Evolutionary conservation across 2,797 vertebrate species (phyloP), one percentile per base, ranked within the genome.

Genomic region (Brotula barbata): DNA sequence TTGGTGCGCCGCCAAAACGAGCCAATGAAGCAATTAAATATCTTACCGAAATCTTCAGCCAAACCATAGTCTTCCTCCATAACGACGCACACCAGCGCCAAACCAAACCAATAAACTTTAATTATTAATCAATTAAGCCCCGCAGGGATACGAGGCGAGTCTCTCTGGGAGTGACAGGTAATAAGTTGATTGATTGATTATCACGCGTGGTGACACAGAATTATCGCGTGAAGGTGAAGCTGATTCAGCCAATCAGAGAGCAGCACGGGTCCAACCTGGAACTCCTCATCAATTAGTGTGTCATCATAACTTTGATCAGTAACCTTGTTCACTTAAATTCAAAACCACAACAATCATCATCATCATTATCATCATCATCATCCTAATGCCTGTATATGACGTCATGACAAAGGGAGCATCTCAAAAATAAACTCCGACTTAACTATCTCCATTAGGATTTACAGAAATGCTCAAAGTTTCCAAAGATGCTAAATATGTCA

Each of bases 41-140:
- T 42, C 89, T 89, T 88, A 93, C 91, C 90, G 16, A 85, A 85
- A 28, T 85, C 83, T 74, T 69, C 82, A 28, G 53, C 57, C 57
- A 64, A 56, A 23, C 60, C 74, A 36, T 71, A 64, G 41, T 80
- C 73, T 58, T 83, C 86, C 0, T 89, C 85, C 91, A 92, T 92
- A 33, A 36, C 58, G 55, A 51, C 60, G 40, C 40, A 23, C 41
- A 16, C 57, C 66, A 51, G 17, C 59, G n/a, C 77, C 54, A 39
- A 82, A 68, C 77, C 77, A 83, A 82, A 68, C 77, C 77, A 83
- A 82, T 87, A 78, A 78, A 68, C 20, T 41, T 25, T 11, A n/a
- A 43, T 78, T 76, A 82, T 76, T 72, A 67, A 70, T 77, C 83
- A 85, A 89, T 89, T 82, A 85, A 66, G 78, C 22, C 53, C 1